These are phyloP conservation scores for Eupithecia vulgata DNA, from an alignment of 2,888 invertebrate species.

Conservation along the genomic window DNA sequence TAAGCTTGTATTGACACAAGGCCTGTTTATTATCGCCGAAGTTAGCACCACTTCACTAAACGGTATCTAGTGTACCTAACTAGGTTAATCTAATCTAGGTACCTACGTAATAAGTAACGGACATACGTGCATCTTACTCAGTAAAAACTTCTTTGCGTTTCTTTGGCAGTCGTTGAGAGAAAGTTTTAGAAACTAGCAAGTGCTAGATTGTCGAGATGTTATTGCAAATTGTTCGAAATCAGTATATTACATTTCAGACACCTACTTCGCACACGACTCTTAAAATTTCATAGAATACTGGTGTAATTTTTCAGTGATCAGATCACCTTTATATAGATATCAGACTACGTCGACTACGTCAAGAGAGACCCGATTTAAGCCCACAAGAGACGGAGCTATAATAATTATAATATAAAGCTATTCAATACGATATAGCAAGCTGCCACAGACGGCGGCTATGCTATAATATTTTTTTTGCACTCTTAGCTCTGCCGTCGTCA, in stretches of 20 bases:
- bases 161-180: conserved; percentile 1
- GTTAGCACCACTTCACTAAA: not conserved
- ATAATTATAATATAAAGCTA: too few relatives aligned
- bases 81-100: not conserved
- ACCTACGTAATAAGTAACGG: not conserved
- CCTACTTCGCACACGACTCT: not conserved
- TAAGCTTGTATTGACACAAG: conserved; percentile 9
- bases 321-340: too few relatives aligned
- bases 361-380: too few relatives aligned
- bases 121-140: not conserved
- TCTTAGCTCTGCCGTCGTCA: too few relatives aligned
- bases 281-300: not conserved
- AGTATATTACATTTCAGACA: not conserved
- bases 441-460: too few relatives aligned
- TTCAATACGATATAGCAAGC: too few relatives aligned
- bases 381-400: too few relatives aligned
- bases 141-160: not conserved
- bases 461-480: too few relatives aligned
- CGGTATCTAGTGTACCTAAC: not conserved
- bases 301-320: too few relatives aligned
- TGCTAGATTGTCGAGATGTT: not conserved
- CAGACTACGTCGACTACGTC: too few relatives aligned
- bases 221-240: not conserved
- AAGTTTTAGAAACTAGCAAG: conserved; percentile 7
- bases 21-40: conserved; percentile 1